These are phyloP conservation scores for Virgularia gustaviana DNA, from an alignment of 92 coral and sea anemone species.

Conservation along the genomic window DNA sequence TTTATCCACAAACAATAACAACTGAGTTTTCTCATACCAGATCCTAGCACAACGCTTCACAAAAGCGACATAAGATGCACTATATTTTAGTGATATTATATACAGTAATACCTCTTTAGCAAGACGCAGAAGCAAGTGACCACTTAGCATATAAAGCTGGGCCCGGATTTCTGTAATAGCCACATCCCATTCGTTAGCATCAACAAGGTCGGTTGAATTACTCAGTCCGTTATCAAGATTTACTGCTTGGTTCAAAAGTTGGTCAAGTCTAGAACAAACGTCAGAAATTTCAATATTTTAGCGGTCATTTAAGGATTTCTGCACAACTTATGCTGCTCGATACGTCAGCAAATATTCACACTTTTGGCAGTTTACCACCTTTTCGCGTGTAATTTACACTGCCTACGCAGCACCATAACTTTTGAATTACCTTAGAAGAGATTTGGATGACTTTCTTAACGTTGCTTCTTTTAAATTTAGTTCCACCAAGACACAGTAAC, in stretches of 20 bases:
- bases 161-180: conserved; percentile 79
- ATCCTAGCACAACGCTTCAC: too few species aligned
- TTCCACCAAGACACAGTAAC: conserved; percentile 27
- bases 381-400: too few species aligned
- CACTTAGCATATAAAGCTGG: conserved; percentile 81
- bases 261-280: conserved; percentile 39
- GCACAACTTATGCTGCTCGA: too few species aligned
- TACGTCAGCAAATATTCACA: too few species aligned
- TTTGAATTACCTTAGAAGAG: conserved; percentile 27
- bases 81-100: too few species aligned
- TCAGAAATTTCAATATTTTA: too few species aligned
- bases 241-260: conserved; percentile 23
- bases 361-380: too few species aligned
- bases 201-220: conserved; percentile 25
- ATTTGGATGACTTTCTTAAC: conserved; percentile 20
- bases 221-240: conserved; percentile 32
- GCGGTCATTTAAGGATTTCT: too few species aligned
- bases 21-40: too few species aligned
- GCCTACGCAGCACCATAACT: too few species aligned
- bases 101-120: conserved; percentile 83
- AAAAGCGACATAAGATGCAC: too few species aligned
- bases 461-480: conserved; percentile 12
- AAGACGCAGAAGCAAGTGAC: conserved; percentile 61
- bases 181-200: conserved; percentile 83
- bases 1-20: too few species aligned